A percentile compares a stretch with the other conserved stretches of the same genome.
Evolutionary conservation across 1,140 invertebrate genomes (phyloP).

Genomic region (Drosophila hydei): DNA sequence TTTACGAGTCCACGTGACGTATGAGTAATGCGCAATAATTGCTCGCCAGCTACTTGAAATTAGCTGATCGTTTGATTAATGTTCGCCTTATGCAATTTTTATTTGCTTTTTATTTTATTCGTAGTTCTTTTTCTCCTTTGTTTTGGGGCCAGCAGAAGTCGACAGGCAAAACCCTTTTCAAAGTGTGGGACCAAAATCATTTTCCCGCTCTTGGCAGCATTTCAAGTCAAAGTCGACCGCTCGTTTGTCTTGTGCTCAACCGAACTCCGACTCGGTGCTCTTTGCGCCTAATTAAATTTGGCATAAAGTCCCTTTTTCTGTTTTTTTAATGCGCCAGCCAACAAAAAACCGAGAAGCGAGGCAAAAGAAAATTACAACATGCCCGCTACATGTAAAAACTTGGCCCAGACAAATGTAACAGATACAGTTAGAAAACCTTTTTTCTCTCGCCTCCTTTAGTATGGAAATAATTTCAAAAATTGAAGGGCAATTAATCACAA

Average conservation of each 20-base stretch:
- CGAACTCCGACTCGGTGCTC: conserved; percentile 55
- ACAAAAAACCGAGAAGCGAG: neutral
- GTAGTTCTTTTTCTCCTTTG: conserved; percentile 4
- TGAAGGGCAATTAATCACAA: conserved; percentile 81
- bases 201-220: conserved; percentile 69
- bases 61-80: conserved; percentile 76
- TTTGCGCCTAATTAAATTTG: conserved; percentile 83
- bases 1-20: conserved; percentile 62
- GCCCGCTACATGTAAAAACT: conserved; percentile 53
- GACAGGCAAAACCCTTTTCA: conserved; percentile 72
- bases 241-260: conserved; percentile 65
- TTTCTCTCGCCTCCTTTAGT: neutral
- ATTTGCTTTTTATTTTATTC: conserved; percentile 5
- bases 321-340: conserved; percentile 50
- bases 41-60: conserved; percentile 49
- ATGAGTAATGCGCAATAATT: conserved; percentile 61
- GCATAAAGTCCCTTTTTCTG: conserved; percentile 75
- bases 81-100: conserved; percentile 60
- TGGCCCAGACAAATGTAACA: conserved; percentile 74
- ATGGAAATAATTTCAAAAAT: conserved; percentile 72
- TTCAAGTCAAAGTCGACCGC: conserved; percentile 80
- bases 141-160: conserved; percentile 55
- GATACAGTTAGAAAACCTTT: conserved; percentile 40
- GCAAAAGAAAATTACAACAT: conserved; percentile 61
- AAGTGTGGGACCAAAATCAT: conserved; percentile 61